Percentiles rank a stretch among this genome's conserved stretches.
Conservation (phyloP, 2,797 vertebrate genomes). For the Strix occidentalis region DNA sequence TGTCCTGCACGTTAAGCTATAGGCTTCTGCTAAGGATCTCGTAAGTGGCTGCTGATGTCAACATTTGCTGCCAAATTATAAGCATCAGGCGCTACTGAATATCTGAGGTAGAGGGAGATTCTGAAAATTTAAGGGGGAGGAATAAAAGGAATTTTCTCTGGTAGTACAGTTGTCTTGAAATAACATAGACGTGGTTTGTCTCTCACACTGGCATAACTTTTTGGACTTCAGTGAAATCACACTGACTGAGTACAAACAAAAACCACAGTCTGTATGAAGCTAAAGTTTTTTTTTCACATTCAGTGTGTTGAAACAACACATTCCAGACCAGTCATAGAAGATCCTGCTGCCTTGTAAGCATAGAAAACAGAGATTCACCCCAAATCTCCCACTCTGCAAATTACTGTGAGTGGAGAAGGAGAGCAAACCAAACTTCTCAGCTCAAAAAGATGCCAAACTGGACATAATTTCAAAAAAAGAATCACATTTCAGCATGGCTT, state of each 20-base stretch:
- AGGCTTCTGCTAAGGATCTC: not conserved
- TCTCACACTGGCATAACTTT: conserved; percentile 44
- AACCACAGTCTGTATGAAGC: conserved; percentile 33
- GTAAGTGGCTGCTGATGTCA: not conserved
- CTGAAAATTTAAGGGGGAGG: not conserved
- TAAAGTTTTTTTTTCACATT: conserved; percentile 8
- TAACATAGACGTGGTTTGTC: conserved; percentile 48
- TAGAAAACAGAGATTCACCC: conserved; percentile 15
- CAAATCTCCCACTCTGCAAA: conserved; percentile 10
- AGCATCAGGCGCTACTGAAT: not conserved
- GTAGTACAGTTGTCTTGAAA: conserved; percentile 31
- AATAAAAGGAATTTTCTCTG: conserved; percentile 29
- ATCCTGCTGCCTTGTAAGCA: not conserved
- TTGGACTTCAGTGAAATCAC: conserved; percentile 51
- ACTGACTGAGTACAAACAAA: conserved; percentile 61
- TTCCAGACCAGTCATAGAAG: conserved; percentile 38
- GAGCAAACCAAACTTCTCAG: not conserved
- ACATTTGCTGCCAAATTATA: not conserved
- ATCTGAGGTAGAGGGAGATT: not conserved
- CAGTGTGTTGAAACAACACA: conserved; percentile 59
- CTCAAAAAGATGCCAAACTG: conserved; percentile 4
- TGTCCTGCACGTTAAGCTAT: not conserved
- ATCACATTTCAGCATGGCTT: not conserved
- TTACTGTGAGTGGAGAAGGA: not conserved
- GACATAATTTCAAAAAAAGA: not conserved